These are phyloP conservation scores for Notamacropus eugenii DNA, from an alignment of 2,797 vertebrate genomes.

Conservation along the genomic window DNA sequence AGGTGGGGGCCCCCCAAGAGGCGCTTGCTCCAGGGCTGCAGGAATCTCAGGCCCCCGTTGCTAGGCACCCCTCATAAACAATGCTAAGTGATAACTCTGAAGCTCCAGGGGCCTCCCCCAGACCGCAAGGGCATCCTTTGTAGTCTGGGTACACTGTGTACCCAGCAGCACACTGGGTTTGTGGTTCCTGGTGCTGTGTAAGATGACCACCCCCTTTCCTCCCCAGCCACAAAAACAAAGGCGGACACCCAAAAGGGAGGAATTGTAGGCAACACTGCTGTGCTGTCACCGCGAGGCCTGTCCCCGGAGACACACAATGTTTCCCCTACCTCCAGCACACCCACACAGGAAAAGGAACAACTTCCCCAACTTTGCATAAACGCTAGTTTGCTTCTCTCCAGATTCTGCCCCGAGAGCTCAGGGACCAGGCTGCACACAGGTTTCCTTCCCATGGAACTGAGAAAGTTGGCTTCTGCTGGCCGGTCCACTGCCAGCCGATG, in stretches of 20 bases:
- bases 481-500: background rate
- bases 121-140: conserved; percentile 77
- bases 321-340: conserved; percentile 19
- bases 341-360: background rate
- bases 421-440: background rate
- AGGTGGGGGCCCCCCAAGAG: background rate
- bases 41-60: conserved; percentile 69
- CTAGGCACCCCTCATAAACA: conserved; percentile 74
- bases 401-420: background rate
- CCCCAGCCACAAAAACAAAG: conserved; percentile 79
- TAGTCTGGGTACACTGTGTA: conserved; percentile 80
- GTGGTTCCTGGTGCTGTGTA: conserved; percentile 68
- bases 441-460: background rate
- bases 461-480: background rate
- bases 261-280: background rate
- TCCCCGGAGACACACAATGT: conserved; percentile 29
- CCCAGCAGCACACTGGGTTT: conserved; percentile 67
- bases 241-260: conserved; percentile 65
- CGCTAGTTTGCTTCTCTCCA: background rate
- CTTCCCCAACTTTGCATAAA: background rate
- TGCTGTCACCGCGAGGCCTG: conserved; percentile 62
- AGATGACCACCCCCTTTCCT: conserved; percentile 74
- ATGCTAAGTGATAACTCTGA: conserved; percentile 67
- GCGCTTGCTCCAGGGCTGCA: conserved; percentile 33
- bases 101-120: conserved; percentile 72